Evolutionary conservation across 1,140 invertebrate species (phyloP), one percentile per base, ranked within the genome.

Genomic region (Prorops nasuta): DNA sequence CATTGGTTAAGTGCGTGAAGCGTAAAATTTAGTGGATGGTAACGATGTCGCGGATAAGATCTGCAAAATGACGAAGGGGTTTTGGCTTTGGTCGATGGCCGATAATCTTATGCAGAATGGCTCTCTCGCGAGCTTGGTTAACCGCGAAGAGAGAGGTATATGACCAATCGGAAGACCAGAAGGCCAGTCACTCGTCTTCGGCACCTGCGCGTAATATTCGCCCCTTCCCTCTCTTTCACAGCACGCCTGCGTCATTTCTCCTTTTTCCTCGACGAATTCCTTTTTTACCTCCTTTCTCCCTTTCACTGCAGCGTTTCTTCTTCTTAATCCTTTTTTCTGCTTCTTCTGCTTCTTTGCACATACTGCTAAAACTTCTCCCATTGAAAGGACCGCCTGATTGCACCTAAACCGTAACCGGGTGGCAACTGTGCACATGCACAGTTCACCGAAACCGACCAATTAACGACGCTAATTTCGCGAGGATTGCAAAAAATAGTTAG

Each of bases 401-500:
- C 34, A n/a, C n/a, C n/a, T n/a, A n/a, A n/a, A n/a, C n/a, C n/a
- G n/a, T n/a, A n/a, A n/a, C n/a, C n/a, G n/a, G n/a, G n/a, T n/a
- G n/a, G n/a, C n/a, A n/a, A n/a, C n/a, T n/a, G n/a, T n/a, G 21
- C 41, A 37, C 45, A 48, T 48, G 40, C 40, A 44, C 51, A 22
- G 32, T 39, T 22, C 38, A 38, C 46, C 20, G 3, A 37, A 37
- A 37, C 17, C 41, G 39, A 37, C 51, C 46, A 54, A 54, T 54
- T 54, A 54, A 54, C 45, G 42, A 54, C 51, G 34, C 40, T 49
- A 54, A 49, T 54, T 54, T 54, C 40, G 42, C 22, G 35, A 41
- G 24, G 50, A 20, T 44, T 7, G 12, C 6, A 6, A 28, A 28
- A 28, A 28, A 28, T 6, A 6, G 6, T 28, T 7, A 28, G 24